Evolutionary conservation across 2,797 vertebrate genomes (phyloP).

Genomic region (Malacoctenus gilli): DNA sequence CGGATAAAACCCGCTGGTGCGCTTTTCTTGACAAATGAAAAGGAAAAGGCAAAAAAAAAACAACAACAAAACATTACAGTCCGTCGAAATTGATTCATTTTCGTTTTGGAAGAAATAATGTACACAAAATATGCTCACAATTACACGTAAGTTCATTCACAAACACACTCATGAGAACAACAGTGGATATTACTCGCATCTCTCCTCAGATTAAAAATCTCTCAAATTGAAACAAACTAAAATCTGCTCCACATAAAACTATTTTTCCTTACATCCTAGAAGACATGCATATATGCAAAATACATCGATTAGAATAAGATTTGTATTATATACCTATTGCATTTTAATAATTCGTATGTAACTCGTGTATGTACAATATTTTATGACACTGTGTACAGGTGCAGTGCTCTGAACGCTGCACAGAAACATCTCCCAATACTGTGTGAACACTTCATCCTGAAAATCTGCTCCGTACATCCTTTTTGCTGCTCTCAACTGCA

Average conservation of each 20-base stretch:
- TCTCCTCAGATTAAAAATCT: constrained; percentile 50
- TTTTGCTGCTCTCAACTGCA: constrained; percentile 30
- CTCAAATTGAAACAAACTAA: constrained; percentile 61
- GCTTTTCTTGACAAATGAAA: no score
- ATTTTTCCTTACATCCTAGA: constrained; percentile 59
- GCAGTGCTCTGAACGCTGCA: constrained; percentile 55
- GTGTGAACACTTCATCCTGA: constrained; percentile 43
- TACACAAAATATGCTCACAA: constrained; percentile 39
- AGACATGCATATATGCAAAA: constrained; percentile 84
- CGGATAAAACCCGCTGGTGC: no score
- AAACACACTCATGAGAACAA: constrained; percentile 50
- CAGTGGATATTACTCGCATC: constrained; percentile 29
- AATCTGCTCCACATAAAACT: constrained; percentile 58
- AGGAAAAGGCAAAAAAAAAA: no score
- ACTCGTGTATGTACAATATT: constrained; percentile 71
- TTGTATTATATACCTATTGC: constrained; percentile 77
- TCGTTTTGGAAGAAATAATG: constrained; percentile 19
- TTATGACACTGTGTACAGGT: constrained; percentile 67
- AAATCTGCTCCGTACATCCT: constrained; percentile 29
- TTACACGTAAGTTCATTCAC: constrained; percentile 32
- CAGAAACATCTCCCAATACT: constrained; percentile 44
- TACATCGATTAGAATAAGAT: constrained; percentile 72
- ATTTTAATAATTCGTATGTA: constrained; percentile 68
- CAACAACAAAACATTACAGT: no score
- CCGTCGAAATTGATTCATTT: constrained; percentile 32